Base-by-base conservation (phyloP, 2,113 vertebrate species). In the Odobenus rosmarus region DNA sequence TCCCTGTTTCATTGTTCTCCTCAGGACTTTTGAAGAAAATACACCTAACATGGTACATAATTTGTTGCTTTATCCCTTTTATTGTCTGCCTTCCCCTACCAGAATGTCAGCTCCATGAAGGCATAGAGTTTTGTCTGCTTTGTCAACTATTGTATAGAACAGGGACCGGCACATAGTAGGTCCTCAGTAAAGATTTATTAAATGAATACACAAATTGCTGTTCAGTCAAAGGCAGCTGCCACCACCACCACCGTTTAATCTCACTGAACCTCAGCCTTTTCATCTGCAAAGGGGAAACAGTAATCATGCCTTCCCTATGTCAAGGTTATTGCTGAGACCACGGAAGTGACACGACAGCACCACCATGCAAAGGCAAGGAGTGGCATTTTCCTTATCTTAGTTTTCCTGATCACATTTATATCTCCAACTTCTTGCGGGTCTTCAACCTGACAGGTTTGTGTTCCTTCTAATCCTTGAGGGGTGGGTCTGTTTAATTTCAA, bases 1-100 rank as follows among this genome's bases (percentile, higher is more conserved):
- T 71, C 46, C 31, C 18, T 39, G 24, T 67, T 79, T 83, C 51
- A 64, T 49, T 74, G 85, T 92, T 92, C 23, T 83, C 53, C 77
- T 80, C n/a, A 80, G 69, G 21, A 90, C 23, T 79, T 89, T 53
- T 14, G n/a, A 79, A 86, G 80, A 96, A 95, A 95, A 90, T 12
- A 76, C 16, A 55, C 13, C 62, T 62, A 57, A 84, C 23, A 51
- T 15, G 42, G 26, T 46, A 86, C 4, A 36, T 80, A 81, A 74
- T 72, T 86, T 88, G 79, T 4, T 86, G 77, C 88, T 15, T 91
- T 91, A n/a, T 94, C 18, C 39, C 33, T 0, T 92, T 81, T 87
- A 94, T 39, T 88, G 49, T 81, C 77, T 61, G 49, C 21, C 62
- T 84, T 94, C 33, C 11, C 24, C 36, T 79, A 28, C 28, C 28